These are phyloP conservation scores for Nineta flava DNA, from an alignment of 2,888 invertebrate genomes.

Conservation along the genomic window DNA sequence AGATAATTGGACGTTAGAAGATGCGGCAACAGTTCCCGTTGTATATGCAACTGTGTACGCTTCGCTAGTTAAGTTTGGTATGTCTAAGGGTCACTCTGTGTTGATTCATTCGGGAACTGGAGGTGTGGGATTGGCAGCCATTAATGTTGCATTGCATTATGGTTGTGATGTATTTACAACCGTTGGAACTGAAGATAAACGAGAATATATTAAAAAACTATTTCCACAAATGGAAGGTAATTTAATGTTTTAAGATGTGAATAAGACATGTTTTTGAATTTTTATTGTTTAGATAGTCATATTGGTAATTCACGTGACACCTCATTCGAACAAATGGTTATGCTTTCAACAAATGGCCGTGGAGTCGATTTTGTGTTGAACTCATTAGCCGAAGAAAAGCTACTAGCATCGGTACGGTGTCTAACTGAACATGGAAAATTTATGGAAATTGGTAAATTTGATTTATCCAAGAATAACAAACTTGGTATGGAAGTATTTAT, in stretches of 20 bases:
- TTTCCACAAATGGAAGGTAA: too few species aligned
- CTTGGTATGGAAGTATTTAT: slow-evolving; percentile 49
- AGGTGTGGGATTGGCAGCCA: too few species aligned
- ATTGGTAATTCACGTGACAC: too few species aligned
- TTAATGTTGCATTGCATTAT: slow-evolving; percentile 42
- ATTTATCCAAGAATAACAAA: slow-evolving; percentile 49
- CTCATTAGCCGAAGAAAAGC: slow-evolving; percentile 82
- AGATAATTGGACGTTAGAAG: too few species aligned
- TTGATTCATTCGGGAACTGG: too few species aligned
- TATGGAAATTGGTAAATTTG: slow-evolving; percentile 76
- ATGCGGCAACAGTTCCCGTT: too few species aligned
- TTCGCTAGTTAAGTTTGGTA: too few species aligned
- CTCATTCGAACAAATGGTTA: slow-evolving; percentile 75
- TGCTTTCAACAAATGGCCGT: slow-evolving; percentile 59
- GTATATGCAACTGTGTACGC: too few species aligned
- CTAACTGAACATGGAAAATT: slow-evolving; percentile 47
- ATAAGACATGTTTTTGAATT: too few species aligned
- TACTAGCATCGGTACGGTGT: slow-evolving; percentile 51
- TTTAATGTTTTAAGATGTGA: slow-evolving; percentile 27
- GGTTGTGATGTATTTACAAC: slow-evolving; percentile 48
- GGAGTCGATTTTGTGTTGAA: slow-evolving; percentile 88
- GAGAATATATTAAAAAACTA: too few species aligned
- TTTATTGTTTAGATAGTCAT: too few species aligned
- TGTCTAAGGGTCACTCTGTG: too few species aligned
- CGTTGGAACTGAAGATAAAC: slow-evolving; percentile 33